Conservation (phyloP, 1,140 invertebrate species). For the Aphis craccivora region DNA sequence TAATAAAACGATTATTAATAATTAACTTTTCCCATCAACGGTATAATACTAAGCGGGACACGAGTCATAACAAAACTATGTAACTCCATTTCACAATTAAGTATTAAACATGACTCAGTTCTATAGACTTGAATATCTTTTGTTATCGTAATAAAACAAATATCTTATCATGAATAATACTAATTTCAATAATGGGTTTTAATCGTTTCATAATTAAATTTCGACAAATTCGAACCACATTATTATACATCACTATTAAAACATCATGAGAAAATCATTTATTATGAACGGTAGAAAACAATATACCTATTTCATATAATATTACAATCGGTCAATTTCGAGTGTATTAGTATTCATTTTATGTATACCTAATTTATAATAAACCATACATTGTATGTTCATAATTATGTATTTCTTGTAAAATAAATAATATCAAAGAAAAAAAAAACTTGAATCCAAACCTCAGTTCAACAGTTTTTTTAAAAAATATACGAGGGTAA, state of each 20-base stretch:
- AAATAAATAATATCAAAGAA: neutral
- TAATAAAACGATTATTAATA: conserved; percentile 28
- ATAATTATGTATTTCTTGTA: neutral
- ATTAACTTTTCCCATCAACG: conserved; percentile 7
- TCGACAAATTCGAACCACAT: neutral
- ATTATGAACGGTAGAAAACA: neutral
- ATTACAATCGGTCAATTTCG: neutral
- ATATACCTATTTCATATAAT: neutral
- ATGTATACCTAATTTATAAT: neutral
- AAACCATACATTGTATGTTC: no score
- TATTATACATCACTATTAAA: neutral
- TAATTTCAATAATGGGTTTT: neutral
- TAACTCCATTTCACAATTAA: conserved; percentile 1
- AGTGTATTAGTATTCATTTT: neutral
- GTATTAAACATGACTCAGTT: neutral
- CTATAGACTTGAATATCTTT: neutral
- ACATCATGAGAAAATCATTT: neutral
- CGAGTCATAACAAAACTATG: neutral
- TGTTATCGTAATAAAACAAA: conserved; percentile 23
- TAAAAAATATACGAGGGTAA: neutral
- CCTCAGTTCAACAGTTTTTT: neutral
- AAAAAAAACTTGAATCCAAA: neutral
- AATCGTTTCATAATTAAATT: conserved; percentile 7
- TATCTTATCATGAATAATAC: neutral
- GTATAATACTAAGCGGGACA: neutral